Percentiles rank a stretch among this genome's conserved stretches.
phyloP scores from a whole-genome alignment of 2,797 vertebrate genomes.

The Nothura maculosa region DNA sequence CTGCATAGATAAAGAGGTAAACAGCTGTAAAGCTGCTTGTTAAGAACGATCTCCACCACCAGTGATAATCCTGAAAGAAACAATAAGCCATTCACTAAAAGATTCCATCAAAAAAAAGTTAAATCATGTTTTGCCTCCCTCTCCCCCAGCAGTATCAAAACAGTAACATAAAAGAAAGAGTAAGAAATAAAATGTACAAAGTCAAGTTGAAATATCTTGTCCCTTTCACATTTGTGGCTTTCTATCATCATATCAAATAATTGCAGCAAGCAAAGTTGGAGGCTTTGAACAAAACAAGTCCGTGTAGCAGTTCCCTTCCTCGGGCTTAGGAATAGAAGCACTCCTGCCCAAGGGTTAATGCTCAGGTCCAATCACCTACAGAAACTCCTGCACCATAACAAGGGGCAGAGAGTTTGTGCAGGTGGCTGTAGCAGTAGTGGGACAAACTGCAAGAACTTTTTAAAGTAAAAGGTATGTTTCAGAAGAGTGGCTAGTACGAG shows the following conservation, averaged over 20 bases:
- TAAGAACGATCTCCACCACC: conserved; percentile 94
- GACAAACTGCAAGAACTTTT: not conserved
- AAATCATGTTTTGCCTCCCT: not conserved
- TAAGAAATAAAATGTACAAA: not conserved
- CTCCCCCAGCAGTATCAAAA: not conserved
- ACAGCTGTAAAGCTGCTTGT: conserved; percentile 92
- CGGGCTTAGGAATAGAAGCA: not conserved
- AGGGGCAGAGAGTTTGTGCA: not conserved
- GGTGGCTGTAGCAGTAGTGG: not conserved
- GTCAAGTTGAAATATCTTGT: not conserved
- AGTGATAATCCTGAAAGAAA: conserved; percentile 89
- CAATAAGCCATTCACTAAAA: not conserved
- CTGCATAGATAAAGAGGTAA: conserved; percentile 90
- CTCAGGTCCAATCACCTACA: not conserved
- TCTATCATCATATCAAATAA: not conserved
- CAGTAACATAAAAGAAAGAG: not conserved
- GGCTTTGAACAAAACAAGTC: not conserved
- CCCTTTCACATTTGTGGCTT: not conserved
- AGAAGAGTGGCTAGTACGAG: not conserved
- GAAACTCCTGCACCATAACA: not conserved
- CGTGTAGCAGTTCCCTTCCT: not conserved
- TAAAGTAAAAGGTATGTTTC: not conserved
- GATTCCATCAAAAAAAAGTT: not conserved
- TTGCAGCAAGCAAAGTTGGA: not conserved
- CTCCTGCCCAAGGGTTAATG: not conserved